phyloP scores from a whole-genome alignment of 2,113 vertebrate species.

The Etheostoma cragini region DNA sequence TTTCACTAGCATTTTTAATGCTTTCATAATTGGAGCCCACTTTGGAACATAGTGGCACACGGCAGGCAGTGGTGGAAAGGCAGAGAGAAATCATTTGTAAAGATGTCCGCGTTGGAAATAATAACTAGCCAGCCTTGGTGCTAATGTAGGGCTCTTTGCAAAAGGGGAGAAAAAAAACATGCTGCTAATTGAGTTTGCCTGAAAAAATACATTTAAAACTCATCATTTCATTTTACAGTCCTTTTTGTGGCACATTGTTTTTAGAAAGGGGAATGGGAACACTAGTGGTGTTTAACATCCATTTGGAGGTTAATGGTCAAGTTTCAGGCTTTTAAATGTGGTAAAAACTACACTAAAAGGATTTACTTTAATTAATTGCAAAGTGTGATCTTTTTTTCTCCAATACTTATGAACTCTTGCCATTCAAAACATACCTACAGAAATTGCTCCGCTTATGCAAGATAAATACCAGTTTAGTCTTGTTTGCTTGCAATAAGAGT shows the following conservation, averaged over 20 bases:
- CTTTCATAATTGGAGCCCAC: conserved; percentile 87
- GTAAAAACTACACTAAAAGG: conserved; percentile 83
- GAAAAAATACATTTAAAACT: conserved; percentile 87
- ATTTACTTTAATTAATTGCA: conserved; percentile 86
- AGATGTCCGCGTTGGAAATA: conserved; percentile 82
- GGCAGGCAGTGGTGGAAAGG: conserved; percentile 65
- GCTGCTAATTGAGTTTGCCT: conserved; percentile 86
- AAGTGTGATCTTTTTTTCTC: conserved; percentile 71
- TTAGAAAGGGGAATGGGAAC: conserved; percentile 68
- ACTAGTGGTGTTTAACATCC: conserved; percentile 81
- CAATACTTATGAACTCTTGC: conserved; percentile 64
- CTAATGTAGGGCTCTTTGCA: conserved; percentile 87
- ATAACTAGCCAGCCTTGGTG: conserved; percentile 85
- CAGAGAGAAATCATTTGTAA: conserved; percentile 85
- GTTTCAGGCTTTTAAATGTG: conserved; percentile 86
- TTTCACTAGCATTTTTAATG: conserved; percentile 84
- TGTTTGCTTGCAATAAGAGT: conserved; percentile 47
- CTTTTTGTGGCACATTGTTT: conserved; percentile 84
- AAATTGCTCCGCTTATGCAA: conserved; percentile 53
- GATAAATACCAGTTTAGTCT: conserved; percentile 62
- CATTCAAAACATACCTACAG: conserved; percentile 64
- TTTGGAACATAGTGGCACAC: conserved; percentile 78
- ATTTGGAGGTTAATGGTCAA: conserved; percentile 89
- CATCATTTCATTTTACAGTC: conserved; percentile 87
- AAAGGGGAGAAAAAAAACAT: conserved; percentile 74